Percentiles rank a stretch among this genome's conserved stretches.
phyloP scores from a whole-genome alignment of 2,113 vertebrate species.

The Festucalex cinctus region DNA sequence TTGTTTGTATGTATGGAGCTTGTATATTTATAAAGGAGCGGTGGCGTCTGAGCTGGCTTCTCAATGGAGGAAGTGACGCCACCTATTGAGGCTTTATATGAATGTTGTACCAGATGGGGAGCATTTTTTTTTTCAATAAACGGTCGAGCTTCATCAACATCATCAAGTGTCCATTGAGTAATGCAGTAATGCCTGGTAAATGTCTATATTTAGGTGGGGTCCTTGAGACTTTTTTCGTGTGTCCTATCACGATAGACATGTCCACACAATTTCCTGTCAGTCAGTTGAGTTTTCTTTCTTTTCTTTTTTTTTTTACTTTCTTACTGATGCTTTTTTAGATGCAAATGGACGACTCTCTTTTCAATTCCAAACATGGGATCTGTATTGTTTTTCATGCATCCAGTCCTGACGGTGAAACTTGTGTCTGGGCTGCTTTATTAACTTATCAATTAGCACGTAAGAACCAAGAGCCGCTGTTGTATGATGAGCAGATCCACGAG shows the following conservation, averaged over 20 bases:
- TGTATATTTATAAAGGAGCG: conserved; percentile 60
- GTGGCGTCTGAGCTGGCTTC: conserved; percentile 52
- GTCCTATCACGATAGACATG: no score
- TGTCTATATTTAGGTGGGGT: no score
- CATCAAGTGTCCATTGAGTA: not conserved
- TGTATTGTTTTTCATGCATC: not conserved
- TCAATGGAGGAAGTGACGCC: conserved; percentile 48
- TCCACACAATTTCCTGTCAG: no score
- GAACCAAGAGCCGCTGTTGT: conserved; percentile 1
- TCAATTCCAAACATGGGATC: not conserved
- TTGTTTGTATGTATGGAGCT: conserved; percentile 72
- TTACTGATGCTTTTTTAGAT: no score
- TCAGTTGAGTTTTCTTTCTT: no score
- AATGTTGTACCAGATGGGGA: conserved; percentile 10
- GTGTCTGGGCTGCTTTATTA: not conserved
- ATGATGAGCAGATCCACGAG: conserved; percentile 59
- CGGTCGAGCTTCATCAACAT: not conserved
- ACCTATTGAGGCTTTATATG: conserved; percentile 50
- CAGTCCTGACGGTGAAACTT: no score
- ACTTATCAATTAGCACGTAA: not conserved
- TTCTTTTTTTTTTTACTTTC: no score
- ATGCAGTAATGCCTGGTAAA: no score
- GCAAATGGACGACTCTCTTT: not conserved
- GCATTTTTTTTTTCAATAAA: conserved; percentile 13
- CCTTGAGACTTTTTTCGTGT: no score